These are phyloP conservation scores for Lottia gigantea DNA, from an alignment of 2,888 invertebrate species.

Conservation along the genomic window DNA sequence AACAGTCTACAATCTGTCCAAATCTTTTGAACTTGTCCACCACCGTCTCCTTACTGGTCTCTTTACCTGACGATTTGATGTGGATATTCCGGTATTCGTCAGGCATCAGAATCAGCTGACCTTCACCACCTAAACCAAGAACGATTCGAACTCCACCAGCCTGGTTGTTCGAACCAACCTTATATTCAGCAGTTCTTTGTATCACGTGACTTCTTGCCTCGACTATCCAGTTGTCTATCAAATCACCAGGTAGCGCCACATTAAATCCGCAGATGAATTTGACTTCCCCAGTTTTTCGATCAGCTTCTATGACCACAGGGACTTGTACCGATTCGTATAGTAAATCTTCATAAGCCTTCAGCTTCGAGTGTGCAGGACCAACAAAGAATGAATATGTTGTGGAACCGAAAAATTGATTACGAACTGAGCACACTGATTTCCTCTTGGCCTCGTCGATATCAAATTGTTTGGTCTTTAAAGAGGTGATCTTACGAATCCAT, in stretches of 20 bases:
- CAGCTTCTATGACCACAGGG: slow-evolving; percentile 43
- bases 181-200: slow-evolving; percentile 18
- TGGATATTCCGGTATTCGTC: slow-evolving; percentile 42
- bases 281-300: slow-evolving; percentile 39
- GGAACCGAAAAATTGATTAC: slow-evolving; percentile 38
- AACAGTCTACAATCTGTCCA: slow-evolving; percentile 36
- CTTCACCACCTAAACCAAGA: slow-evolving; percentile 41
- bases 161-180: slow-evolving; percentile 31
- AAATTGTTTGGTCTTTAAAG: slow-evolving; percentile 26
- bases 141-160: slow-evolving; percentile 35
- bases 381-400: slow-evolving; percentile 40
- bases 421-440: slow-evolving; percentile 32
- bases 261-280: slow-evolving; percentile 35
- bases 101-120: slow-evolving; percentile 43
- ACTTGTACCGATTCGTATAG: slow-evolving; percentile 34
- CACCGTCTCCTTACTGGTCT: slow-evolving; percentile 22
- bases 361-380: slow-evolving; percentile 41
- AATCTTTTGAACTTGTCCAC: slow-evolving; percentile 31
- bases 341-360: slow-evolving; percentile 36
- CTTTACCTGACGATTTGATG: slow-evolving; percentile 27
- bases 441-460: slow-evolving; percentile 33
- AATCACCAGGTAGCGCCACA: background rate
- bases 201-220: slow-evolving; percentile 14
- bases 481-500: slow-evolving; percentile 36
- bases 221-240: background rate